Base-by-base conservation (phyloP, 2,113 vertebrate genomes). In the Syngnathus scovelli region DNA sequence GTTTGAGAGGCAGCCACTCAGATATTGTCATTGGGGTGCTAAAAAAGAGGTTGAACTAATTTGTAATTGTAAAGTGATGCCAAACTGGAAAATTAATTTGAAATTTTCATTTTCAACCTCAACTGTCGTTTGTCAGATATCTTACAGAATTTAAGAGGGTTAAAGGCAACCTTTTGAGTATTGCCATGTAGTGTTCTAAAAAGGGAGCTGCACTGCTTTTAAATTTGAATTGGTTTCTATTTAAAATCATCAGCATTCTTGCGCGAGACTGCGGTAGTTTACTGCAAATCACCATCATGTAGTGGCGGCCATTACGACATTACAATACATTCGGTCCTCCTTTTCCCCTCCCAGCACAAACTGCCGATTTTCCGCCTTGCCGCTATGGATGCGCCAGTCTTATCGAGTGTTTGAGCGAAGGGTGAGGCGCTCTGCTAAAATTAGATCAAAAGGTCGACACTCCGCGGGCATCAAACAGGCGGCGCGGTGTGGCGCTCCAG, bases 381-480 rank as follows among this genome's bases (percentile, higher is more conserved):
- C 38, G 41, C 55, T 67, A 71, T 49, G 64, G 64, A 80, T 81
- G 78, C 43, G 70, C 43, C 4, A 51, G 7, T 1, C 76, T 77
- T 79, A 78, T 83, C 66, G 80, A 81, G 78, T 66, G n/a, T 79
- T 81, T 83, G 72, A 76, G 68, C 68, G 76, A 83, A 86, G 83
- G 85, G 72, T 75, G 78, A 86, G 73, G 79, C 68, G 56, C 63
- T 13, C 66, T 41, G 66, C 85, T 85, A 87, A 85, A 89, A 85
- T 88, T 86, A 89, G 86, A 91, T 87, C 82, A 86, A 58, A 88
- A 84, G 79, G 74, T 86, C 46, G 70, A 58, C 41, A 67, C 81
- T 77, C 77, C 60, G 56, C 61, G 51, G 72, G 85, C 80, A 74
- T 79, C 77, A 81, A 80, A 82, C 69, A 5, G 55, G 33, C 23